These are phyloP conservation scores for Leptura quadrifasciata DNA, from an alignment of 2,888 invertebrate species.

Conservation along the genomic window DNA sequence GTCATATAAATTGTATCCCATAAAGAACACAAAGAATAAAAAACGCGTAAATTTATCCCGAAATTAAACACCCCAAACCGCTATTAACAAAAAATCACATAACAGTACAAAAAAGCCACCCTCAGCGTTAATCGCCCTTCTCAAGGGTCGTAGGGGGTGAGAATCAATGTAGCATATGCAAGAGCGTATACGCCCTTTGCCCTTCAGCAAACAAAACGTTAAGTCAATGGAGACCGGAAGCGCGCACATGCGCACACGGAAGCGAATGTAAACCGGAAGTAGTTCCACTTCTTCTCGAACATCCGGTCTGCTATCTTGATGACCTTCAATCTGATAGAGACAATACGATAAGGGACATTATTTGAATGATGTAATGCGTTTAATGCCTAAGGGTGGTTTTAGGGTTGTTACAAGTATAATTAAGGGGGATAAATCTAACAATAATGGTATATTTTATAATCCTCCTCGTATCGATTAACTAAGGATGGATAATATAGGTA, in stretches of 20 bases:
- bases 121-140: conserved; percentile 54
- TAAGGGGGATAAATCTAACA: conserved; percentile 53
- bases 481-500: background rate
- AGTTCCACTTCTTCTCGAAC: conserved; percentile 55
- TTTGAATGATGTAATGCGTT: conserved; percentile 53
- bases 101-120: conserved; percentile 54
- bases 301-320: conserved; percentile 56
- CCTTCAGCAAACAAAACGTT: conserved; percentile 59
- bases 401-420: conserved; percentile 58
- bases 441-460: conserved; percentile 18
- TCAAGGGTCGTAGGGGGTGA: conserved; percentile 58
- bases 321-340: conserved; percentile 52
- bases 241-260: conserved; percentile 63
- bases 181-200: conserved; percentile 49
- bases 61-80: conserved; percentile 68
- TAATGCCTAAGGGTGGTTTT: conserved; percentile 60
- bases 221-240: conserved; percentile 70
- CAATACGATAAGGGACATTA: conserved; percentile 48
- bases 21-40: conserved; percentile 46
- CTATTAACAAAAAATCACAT: conserved; percentile 66
- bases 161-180: conserved; percentile 66
- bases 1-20: background rate
- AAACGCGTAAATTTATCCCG: conserved; percentile 56
- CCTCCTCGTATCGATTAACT: background rate
- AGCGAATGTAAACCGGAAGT: conserved; percentile 58